Evolutionary conservation across 1,140 invertebrate genomes (phyloP), one percentile per base, ranked within the genome.

Genomic region (Ooceraea biroi): DNA sequence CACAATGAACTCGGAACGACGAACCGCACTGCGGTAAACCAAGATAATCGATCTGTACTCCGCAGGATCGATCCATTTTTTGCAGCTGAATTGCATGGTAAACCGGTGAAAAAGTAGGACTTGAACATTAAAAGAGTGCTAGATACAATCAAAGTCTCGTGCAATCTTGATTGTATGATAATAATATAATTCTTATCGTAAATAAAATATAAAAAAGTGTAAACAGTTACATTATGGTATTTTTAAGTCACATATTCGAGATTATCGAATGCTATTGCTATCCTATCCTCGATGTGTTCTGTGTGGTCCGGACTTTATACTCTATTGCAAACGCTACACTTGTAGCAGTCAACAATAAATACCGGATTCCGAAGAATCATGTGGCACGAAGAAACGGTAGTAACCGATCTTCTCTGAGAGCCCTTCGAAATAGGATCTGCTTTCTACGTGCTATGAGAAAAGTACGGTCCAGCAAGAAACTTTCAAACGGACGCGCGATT

Each of bases 261-360:
- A 19, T 55, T 55, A 55, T 55, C 19, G 19, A 19, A n/a, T n/a
- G n/a, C n/a, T n/a, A n/a, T n/a, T n/a, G n/a, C n/a, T n/a, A n/a
- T n/a, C n/a, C 4, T 55, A 55, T 55, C n/a, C 17, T 55, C 52
- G 52, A 55, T n/a, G n/a, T 50, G n/a, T 50, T 58, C 72, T 58
- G 72, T 77, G 82, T 68, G 72, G 82, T 83, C 82, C 12, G 10
- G 0, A 14, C 30, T 41, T 41, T 83, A 77, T 66, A 66, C 82
- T 17, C 0, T 12, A 36, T 48, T 10, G 73, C 82, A 48, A 58
- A 66, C 61, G 50, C 60, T 27, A 82, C 80, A 46, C 17, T 25
- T 44, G 65, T 72, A 58, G 58, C 30, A 58, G 68, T 82, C 80
- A 66, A 82, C 68, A 58, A 82, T 82, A 69, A 71, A 82, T 71